Evolutionary conservation across 2,797 vertebrate genomes (phyloP).

Genomic region (Sebastes cheni): DNA sequence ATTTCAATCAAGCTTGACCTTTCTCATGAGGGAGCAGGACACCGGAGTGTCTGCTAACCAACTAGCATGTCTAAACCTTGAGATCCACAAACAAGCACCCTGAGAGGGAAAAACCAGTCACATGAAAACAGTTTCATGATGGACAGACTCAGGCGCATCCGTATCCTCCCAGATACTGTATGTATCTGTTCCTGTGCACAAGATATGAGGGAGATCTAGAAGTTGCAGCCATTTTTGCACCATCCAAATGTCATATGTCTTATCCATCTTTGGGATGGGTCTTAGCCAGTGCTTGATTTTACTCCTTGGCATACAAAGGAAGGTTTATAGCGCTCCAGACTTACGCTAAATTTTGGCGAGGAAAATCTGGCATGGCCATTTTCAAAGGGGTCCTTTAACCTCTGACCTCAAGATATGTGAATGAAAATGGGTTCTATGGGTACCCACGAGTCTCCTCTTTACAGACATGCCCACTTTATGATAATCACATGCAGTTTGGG

Average conservation of each 20-base stretch:
- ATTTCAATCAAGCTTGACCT: slow-evolving; percentile 70
- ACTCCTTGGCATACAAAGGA: no score
- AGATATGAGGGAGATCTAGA: background rate
- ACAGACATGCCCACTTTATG: no score
- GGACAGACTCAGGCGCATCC: slow-evolving; percentile 2
- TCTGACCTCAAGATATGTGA: no score
- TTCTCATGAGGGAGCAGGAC: slow-evolving; percentile 51
- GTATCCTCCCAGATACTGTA: background rate
- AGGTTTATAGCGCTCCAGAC: no score
- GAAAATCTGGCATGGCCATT: no score
- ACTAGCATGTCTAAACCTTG: slow-evolving; percentile 42
- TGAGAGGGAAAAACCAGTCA: slow-evolving; percentile 11
- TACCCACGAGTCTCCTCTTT: no score
- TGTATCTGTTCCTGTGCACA: background rate
- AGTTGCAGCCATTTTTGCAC: background rate
- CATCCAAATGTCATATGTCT: background rate
- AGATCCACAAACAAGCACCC: slow-evolving; percentile 27
- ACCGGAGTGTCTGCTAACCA: slow-evolving; percentile 25
- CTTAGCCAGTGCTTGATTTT: background rate
- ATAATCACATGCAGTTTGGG: no score
- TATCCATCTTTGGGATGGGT: background rate
- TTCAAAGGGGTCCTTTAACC: no score
- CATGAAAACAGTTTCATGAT: slow-evolving; percentile 6
- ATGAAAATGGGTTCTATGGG: no score
- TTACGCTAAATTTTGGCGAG: no score